Percentiles rank a stretch among this genome's conserved stretches.
Evolutionary conservation across 53 echinoderm and acorn worm genomes (phyloP).

Genomic region (Patiria pectinifera): DNA sequence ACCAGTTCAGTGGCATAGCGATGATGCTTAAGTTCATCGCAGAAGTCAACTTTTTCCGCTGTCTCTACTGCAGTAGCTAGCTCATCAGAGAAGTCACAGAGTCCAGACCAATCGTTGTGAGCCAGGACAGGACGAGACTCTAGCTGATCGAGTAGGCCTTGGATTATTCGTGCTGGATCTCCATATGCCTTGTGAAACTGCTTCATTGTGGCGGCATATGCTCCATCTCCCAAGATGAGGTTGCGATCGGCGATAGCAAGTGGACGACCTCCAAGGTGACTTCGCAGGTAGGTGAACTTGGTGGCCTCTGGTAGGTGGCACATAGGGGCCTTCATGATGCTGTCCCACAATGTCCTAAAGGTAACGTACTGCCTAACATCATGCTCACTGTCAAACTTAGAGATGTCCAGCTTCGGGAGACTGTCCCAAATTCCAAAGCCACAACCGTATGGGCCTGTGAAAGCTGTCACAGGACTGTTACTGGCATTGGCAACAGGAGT

Average conservation of each 20-base stretch:
- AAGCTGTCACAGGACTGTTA: neutral
- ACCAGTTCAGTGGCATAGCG: constrained; percentile 39
- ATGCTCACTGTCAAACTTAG: constrained; percentile 28
- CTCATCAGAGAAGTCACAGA: constrained; percentile 43
- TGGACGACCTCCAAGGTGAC: constrained; percentile 22
- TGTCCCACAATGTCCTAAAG: constrained; percentile 26
- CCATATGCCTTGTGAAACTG: constrained; percentile 41
- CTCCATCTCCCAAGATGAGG: constrained; percentile 11
- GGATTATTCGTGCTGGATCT: constrained; percentile 30
- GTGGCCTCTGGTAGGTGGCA: constrained; percentile 18
- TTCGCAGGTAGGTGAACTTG: constrained; percentile 10
- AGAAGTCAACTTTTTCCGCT: neutral
- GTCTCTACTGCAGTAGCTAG: constrained; percentile 28
- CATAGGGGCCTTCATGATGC: constrained; percentile 22
- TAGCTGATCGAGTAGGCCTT: constrained; percentile 34
- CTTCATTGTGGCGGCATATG: constrained; percentile 12
- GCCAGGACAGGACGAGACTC: constrained; percentile 17
- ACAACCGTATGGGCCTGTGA: neutral
- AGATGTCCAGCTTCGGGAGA: constrained; percentile 14
- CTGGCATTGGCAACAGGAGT: neutral
- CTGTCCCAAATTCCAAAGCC: neutral
- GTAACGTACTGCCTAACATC: constrained; percentile 28
- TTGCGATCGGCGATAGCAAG: constrained; percentile 21
- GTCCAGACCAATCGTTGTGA: constrained; percentile 43
- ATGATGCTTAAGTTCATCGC: constrained; percentile 36